Evolutionary conservation across 2,113 vertebrate genomes (phyloP).

Genomic region (Ciconia boyciana): DNA sequence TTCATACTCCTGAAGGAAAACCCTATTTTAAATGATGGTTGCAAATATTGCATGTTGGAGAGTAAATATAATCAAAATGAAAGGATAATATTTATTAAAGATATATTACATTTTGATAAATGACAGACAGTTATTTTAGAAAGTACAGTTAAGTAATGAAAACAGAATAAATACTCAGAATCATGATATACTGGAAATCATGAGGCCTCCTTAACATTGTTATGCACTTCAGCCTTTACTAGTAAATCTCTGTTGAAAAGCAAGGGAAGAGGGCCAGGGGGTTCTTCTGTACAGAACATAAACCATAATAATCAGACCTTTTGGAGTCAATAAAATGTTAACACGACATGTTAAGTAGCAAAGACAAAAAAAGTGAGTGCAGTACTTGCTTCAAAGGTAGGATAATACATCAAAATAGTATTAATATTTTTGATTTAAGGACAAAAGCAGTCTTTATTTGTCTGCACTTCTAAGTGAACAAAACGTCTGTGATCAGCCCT

Average conservation of each 20-base stretch:
- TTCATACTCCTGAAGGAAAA: not conserved
- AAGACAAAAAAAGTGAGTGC: not conserved
- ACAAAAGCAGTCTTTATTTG: not conserved
- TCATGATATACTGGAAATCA: not conserved
- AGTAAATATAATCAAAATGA: not conserved
- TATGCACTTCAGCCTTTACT: not conserved
- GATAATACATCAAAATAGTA: not conserved
- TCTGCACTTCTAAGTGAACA: not conserved
- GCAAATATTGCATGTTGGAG: not conserved
- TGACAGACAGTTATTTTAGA: not conserved
- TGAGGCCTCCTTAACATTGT: not conserved
- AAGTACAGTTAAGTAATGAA: not conserved
- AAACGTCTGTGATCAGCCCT: not conserved
- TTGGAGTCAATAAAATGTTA: not conserved
- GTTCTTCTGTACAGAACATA: not conserved
- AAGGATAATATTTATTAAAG: not conserved
- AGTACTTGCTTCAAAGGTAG: not conserved
- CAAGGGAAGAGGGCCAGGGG: not conserved
- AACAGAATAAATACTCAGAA: not conserved
- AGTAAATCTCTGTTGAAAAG: constrained; percentile 35
- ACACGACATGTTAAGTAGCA: not conserved
- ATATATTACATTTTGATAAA: not conserved
- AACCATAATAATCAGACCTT: not conserved
- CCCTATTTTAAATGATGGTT: not conserved
- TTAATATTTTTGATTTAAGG: not conserved